Conservation (phyloP, 2,797 vertebrate genomes). For the Distichodus sexfasciatus region DNA sequence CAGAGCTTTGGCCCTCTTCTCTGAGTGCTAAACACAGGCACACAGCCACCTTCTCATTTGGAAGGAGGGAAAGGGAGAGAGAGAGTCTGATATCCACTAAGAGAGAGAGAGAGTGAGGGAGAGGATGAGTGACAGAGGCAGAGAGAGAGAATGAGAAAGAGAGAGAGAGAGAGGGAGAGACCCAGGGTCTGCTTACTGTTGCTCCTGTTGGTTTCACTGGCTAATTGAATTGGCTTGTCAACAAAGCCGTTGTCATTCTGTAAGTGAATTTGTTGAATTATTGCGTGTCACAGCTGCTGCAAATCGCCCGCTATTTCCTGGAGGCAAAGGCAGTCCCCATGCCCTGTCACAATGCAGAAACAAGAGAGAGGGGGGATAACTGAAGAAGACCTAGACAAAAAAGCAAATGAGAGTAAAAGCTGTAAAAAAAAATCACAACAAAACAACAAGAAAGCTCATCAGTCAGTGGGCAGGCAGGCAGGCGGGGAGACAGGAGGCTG, state of each 20-base stretch:
- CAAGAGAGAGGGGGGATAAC: constrained; percentile 13
- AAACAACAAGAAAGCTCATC: constrained; percentile 28
- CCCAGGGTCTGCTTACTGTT: constrained; percentile 55
- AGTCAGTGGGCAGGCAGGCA: not conserved
- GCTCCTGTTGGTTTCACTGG: constrained; percentile 81
- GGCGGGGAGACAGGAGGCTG: not conserved
- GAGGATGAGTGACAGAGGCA: not conserved
- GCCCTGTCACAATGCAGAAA: constrained; percentile 59
- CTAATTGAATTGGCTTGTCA: constrained; percentile 91
- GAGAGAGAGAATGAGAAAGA: constrained; percentile 37
- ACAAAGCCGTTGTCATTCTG: constrained; percentile 89
- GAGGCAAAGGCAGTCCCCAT: constrained; percentile 74
- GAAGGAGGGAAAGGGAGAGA: constrained; percentile 45
- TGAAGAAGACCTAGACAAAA: constrained; percentile 15
- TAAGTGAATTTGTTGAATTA: constrained; percentile 86
- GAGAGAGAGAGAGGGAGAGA: constrained; percentile 36
- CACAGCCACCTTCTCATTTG: constrained; percentile 71
- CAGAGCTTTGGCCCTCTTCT: constrained; percentile 57
- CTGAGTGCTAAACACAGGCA: constrained; percentile 76
- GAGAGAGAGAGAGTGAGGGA: constrained; percentile 39
- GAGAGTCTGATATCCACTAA: not conserved
- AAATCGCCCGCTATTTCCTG: constrained; percentile 80
- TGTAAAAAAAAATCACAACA: constrained; percentile 39
- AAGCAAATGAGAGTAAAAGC: constrained; percentile 41
- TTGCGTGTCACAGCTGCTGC: constrained; percentile 80